Evolutionary conservation across 92 coral and sea anemone genomes (phyloP), one percentile per base, ranked within the genome.

Genomic region (Heteractis magnifica): DNA sequence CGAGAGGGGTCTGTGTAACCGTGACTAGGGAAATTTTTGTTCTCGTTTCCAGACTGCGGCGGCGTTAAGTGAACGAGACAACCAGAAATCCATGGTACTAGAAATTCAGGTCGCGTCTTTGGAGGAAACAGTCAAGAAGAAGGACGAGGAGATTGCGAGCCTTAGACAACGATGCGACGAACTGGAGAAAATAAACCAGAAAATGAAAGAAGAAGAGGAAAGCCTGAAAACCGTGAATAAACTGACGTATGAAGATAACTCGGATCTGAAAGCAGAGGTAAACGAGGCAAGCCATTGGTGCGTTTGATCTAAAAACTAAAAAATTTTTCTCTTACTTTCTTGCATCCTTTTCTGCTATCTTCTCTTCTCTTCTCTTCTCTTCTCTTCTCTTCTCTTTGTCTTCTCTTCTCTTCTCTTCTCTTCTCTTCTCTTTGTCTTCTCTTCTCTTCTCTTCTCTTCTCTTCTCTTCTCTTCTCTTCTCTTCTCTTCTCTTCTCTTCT

Each of bases 191-290:
- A 64, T 83, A 19, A 88, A 90, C 78, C 86, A 84, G 41, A 90
- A 79, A 64, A 64, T 94, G 90, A 89, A 90, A 72, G 98, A 91
- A 48, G 93, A 91, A 73, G 89, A 87, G 51, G 95, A 94, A 82
- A 88, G 97, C 58, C 77, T 86, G 53, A 90, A 90, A 79, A 90
- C 91, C 11, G 92, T 86, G 3, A 82, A 90, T 73, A 85, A 93
- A 58, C 85, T 90, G 65, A 89, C 89, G 70, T 86, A 90, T 50
- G 91, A 92, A 49, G 99, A 96, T 70, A 92, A 94, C 76, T 52
- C 71, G 1, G 88, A 87, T 5, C 93, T 96, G 10, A 81, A 88
- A 49, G 71, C 87, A 11, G 85, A 96, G 93, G 99, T 96, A 75
- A 10, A 88, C 8, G 49, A 16, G 64, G 14, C 10, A 23, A 72